phyloP scores from a whole-genome alignment of 2,888 invertebrate species.

The Aporophyla lueneburgensis region DNA sequence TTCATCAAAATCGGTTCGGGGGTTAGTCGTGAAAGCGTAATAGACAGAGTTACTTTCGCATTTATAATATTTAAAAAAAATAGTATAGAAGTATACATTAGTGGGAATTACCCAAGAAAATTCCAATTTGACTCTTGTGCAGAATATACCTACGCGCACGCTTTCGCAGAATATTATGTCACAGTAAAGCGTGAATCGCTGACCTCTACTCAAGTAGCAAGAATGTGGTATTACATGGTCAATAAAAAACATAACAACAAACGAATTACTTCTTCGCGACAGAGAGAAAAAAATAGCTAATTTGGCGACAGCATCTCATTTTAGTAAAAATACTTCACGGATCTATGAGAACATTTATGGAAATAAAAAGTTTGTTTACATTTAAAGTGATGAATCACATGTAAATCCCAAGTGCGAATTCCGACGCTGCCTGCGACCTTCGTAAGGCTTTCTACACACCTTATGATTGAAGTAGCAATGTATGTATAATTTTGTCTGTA shows the following conservation, averaged over 20 bases:
- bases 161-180: slow-evolving; percentile 37
- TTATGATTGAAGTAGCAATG: slow-evolving; percentile 12
- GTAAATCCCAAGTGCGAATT: slow-evolving; percentile 82
- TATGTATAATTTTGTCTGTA: not conserved
- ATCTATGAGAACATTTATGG: slow-evolving; percentile 74
- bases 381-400: slow-evolving; percentile 83
- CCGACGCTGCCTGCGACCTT: slow-evolving; percentile 75
- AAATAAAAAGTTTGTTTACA: slow-evolving; percentile 84
- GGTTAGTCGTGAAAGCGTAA: too few relatives aligned
- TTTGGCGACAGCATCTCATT: slow-evolving; percentile 34
- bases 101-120: slow-evolving; percentile 16
- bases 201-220: slow-evolving; percentile 34
- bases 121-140: slow-evolving; percentile 23
- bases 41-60: too few relatives aligned
- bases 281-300: slow-evolving; percentile 13
- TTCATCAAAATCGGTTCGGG: too few relatives aligned
- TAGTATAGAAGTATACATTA: not conserved
- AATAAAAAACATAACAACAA: slow-evolving; percentile 32
- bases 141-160: not conserved
- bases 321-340: slow-evolving; percentile 75
- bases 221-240: slow-evolving; percentile 39
- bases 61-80: too few relatives aligned
- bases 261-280: slow-evolving; percentile 19
- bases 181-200: slow-evolving; percentile 17
- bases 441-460: slow-evolving; percentile 76